Conservation (phyloP, 2,113 vertebrate genomes). For the Nansenia antarctica region DNA sequence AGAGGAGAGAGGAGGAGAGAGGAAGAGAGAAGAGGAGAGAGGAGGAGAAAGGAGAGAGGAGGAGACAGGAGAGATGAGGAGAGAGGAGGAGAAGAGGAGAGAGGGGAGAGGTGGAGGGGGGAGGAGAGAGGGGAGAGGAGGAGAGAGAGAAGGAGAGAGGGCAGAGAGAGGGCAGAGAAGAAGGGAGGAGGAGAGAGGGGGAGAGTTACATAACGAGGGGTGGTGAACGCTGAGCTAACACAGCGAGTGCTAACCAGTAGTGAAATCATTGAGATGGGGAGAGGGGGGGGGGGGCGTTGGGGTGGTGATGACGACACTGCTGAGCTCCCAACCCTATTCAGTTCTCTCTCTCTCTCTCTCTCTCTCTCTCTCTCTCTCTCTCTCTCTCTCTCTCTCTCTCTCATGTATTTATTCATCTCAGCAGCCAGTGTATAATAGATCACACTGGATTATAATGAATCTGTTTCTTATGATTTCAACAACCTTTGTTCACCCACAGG, state of each 20-base stretch:
- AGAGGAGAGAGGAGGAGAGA: neutral
- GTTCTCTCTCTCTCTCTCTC: constrained; percentile 12
- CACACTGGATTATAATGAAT: too few species aligned
- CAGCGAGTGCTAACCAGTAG: neutral
- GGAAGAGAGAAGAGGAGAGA: neutral
- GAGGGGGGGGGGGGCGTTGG: too few species aligned
- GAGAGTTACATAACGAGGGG: neutral
- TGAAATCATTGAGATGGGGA: too few species aligned
- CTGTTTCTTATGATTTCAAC: too few species aligned
- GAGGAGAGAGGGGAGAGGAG: constrained; percentile 7
- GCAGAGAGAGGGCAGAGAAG: too few species aligned
- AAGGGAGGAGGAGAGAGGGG: neutral
- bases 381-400: constrained; percentile 17
- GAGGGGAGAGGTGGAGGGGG: too few species aligned
- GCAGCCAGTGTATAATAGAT: too few species aligned
- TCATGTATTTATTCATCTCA: neutral
- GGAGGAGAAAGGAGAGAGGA: neutral
- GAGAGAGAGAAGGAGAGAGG: neutral
- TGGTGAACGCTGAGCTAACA: constrained; percentile 9
- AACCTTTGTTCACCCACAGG: constrained; percentile 3
- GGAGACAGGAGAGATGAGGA: neutral
- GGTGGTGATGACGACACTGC: too few species aligned
- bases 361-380: neutral
- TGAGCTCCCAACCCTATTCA: too few species aligned
- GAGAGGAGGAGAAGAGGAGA: too few species aligned